Percentiles rank a stretch among this genome's conserved stretches.
Evolutionary conservation across 2,797 vertebrate species (phyloP).

Genomic region (Stomatorhinus walkeri): DNA sequence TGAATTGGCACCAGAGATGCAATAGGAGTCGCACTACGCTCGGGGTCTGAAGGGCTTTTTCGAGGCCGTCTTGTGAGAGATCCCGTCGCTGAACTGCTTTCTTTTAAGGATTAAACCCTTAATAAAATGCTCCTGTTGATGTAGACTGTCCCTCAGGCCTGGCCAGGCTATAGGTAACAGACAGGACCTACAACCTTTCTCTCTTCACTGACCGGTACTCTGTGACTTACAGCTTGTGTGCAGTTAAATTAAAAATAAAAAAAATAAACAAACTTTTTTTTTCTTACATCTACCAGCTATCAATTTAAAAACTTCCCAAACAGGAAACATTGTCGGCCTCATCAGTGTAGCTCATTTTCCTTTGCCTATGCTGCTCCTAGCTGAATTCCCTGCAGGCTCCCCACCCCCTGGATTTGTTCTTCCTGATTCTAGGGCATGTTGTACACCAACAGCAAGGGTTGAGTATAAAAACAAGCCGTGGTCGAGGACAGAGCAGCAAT

Average conservation of each 20-base stretch:
- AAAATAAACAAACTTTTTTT: no score
- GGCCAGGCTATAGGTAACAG: not conserved
- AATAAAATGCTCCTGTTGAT: not conserved
- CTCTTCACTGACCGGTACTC: not conserved
- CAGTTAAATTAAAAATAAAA: not conserved
- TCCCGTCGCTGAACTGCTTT: not conserved
- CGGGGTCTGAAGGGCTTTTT: not conserved
- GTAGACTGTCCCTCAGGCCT: not conserved
- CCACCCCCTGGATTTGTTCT: not conserved
- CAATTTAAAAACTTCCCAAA: not conserved
- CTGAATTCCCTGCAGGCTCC: not conserved
- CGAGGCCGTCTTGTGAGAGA: not conserved
- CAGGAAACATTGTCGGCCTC: not conserved
- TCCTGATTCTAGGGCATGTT: not conserved
- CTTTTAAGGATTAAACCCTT: slow-evolving; percentile 6
- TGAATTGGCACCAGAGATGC: not conserved
- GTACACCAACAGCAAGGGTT: not conserved
- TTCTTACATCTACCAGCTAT: not conserved
- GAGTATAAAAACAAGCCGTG: not conserved
- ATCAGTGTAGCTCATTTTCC: not conserved
- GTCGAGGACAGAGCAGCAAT: not conserved
- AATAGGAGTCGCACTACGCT: not conserved
- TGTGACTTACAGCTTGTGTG: not conserved
- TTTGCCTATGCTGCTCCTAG: not conserved
- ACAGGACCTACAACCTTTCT: not conserved